phyloP scores from a whole-genome alignment of 64 coral and sea anemone genomes.

The Actinia tenebrosa region DNA sequence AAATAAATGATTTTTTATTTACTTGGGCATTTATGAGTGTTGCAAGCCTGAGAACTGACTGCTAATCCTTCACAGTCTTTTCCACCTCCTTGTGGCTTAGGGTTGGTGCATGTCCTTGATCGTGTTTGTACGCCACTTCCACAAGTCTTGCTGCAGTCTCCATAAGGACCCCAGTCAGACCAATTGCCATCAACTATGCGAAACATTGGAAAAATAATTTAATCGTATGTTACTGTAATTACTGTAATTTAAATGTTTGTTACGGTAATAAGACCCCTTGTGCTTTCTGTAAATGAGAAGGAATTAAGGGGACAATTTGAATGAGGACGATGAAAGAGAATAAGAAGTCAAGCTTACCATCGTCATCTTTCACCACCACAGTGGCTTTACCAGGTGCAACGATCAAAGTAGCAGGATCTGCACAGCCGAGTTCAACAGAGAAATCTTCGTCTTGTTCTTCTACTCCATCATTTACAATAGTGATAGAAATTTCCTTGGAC shows the following conservation, averaged over 20 bases:
- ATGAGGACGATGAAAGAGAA: background rate
- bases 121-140: background rate
- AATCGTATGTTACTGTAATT: no score
- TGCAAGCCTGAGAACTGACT: background rate
- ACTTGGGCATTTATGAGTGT: background rate
- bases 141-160: background rate
- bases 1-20: no score
- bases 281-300: no score
- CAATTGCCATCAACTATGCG: background rate
- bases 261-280: no score
- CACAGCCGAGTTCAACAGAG: background rate
- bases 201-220: background rate
- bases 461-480: background rate
- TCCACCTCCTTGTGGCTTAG: background rate
- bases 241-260: background rate
- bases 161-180: background rate
- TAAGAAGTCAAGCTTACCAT: background rate
- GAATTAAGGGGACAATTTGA: background rate
- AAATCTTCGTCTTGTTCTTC: conserved; percentile 9
- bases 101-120: background rate
- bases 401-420: background rate
- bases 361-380: background rate
- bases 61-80: background rate
- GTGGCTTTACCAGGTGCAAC: background rate
- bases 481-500: background rate